Evolutionary conservation across 2,113 vertebrate genomes (phyloP).

Genomic region (Engraulis encrasicolus): DNA sequence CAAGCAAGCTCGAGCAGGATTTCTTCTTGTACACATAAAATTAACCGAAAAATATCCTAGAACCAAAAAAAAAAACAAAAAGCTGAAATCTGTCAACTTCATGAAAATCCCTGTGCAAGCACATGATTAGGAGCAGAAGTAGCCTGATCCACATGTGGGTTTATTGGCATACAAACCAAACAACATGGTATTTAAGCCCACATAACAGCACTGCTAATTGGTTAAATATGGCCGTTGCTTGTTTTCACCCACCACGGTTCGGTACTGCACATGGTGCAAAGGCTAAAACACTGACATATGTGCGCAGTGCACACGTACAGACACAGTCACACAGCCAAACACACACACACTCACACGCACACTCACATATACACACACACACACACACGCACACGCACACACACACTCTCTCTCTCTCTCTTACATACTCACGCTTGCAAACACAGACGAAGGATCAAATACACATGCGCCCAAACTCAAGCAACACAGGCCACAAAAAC

Average conservation of each 20-base stretch:
- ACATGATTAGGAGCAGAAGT: slow-evolving; percentile 46
- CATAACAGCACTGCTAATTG: slow-evolving; percentile 67
- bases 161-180: slow-evolving; percentile 68
- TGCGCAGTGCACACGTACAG: slow-evolving; percentile 2
- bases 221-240: slow-evolving; percentile 68
- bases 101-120: slow-evolving; percentile 39
- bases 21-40: neutral
- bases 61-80: neutral
- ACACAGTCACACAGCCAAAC: slow-evolving; percentile 18
- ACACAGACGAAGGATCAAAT: slow-evolving; percentile 16
- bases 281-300: slow-evolving; percentile 28
- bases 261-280: slow-evolving; percentile 57
- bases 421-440: no score
- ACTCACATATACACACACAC: no score
- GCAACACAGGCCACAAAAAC: slow-evolving; percentile 52
- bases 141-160: slow-evolving; percentile 56
- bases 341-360: no score
- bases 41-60: neutral
- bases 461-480: no score
- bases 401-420: no score
- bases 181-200: slow-evolving; percentile 60
- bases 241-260: slow-evolving; percentile 59
- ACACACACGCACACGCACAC: slow-evolving; percentile 20
- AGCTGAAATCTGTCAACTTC: neutral
- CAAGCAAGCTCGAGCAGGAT: neutral